Base-by-base conservation (phyloP, 2,113 vertebrate species). In the Syrmaticus mikado region DNA sequence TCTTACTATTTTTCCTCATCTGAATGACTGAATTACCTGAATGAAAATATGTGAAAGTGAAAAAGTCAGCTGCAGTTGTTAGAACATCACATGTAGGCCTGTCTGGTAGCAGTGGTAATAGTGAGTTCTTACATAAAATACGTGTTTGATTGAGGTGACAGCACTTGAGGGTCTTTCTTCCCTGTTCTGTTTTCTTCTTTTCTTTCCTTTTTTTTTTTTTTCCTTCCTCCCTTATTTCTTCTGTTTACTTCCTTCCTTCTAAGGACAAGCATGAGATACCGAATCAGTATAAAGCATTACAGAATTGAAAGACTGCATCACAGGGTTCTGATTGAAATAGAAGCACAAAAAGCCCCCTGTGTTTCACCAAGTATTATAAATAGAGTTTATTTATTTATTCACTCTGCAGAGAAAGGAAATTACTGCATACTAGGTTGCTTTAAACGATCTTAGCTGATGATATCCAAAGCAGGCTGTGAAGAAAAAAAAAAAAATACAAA, bases 21-120 rank as follows among this genome's bases (percentile, higher is more conserved):
- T 74, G n/a, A 92, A 77, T 81, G 11, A 53, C 11, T 86, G 71
- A 22, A 25, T 25, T 96, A 46, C 77, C 57, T 94, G 88, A 66
- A 58, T 92, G 75, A 74, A 92, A 93, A 80, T 73, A 72, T 3
- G 4, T 86, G 43, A 52, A 94, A 84, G 18, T 76, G 64, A 52
- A 76, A 60, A 82, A 66, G 52, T 36, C 32, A 10, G 11, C 83
- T 94, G 27, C 45, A 78, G 21, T 89, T 85, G 34, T 58, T 82
- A 50, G 71, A 89, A 77, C 13, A 57, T 77, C 40, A 71, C 17
- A 62, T 32, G 6, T 6, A 13, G 11, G 5, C 75, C 76, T 91
- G 22, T 34, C 40, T 41, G 62, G 53, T 53, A 83, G 72, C 55
- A 82, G 61, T 53, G 25, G 2, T 81, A 83, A 57, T 70, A 68